A percentile compares a stretch with the other conserved stretches of the same genome.
phyloP scores from a whole-genome alignment of 92 coral and sea anemone species.

The Actinostola sp. region DNA sequence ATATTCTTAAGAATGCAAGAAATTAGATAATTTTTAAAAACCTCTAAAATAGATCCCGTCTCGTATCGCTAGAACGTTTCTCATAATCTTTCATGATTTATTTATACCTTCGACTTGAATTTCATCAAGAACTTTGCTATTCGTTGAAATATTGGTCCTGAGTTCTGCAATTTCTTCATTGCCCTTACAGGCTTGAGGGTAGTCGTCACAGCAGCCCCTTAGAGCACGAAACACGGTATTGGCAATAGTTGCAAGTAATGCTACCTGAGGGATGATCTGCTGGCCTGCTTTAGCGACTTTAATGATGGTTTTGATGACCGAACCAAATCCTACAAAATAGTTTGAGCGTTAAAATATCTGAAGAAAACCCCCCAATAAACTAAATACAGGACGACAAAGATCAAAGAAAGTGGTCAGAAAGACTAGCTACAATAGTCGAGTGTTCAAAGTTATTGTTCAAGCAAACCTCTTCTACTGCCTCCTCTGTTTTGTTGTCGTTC shows the following conservation, averaged over 20 bases:
- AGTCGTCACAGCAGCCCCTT: conserved; percentile 9
- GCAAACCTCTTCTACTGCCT: not conserved
- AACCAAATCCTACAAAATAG: conserved; percentile 11
- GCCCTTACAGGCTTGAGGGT: conserved; percentile 21
- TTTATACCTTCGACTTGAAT: conserved; percentile 2
- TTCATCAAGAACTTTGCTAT: conserved; percentile 3
- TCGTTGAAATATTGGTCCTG: not conserved
- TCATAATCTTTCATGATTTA: no score
- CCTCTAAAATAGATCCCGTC: no score
- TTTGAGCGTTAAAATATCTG: not conserved
- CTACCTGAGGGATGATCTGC: conserved; percentile 18
- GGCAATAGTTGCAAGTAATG: not conserved
- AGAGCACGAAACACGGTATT: conserved; percentile 20
- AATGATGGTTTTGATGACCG: conserved; percentile 8
- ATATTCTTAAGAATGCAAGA: no score
- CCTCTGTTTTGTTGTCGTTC: no score
- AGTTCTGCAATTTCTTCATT: conserved; percentile 9
- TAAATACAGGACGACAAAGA: no score
- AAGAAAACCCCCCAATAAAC: no score
- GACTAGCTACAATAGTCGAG: no score
- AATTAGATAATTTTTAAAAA: no score
- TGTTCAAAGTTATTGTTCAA: not conserved
- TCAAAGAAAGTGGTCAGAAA: no score
- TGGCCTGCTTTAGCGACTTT: conserved; percentile 9
- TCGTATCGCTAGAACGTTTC: no score